These are phyloP conservation scores for Meloe dianella DNA, from an alignment of 2,888 invertebrate genomes.

Conservation along the genomic window DNA sequence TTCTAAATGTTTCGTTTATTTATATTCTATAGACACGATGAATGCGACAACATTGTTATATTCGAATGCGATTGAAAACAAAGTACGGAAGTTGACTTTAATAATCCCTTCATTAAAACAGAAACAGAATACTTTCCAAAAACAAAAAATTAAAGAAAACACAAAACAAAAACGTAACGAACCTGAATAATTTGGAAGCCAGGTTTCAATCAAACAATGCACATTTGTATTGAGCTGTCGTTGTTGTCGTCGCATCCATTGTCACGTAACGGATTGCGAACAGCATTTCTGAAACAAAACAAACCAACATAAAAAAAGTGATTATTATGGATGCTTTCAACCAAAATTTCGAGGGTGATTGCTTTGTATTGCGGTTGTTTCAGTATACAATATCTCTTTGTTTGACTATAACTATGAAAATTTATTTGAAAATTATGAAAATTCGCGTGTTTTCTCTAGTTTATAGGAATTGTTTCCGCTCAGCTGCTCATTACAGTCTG, in stretches of 20 bases:
- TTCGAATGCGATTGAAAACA: background rate
- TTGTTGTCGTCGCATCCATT: conserved; percentile 12
- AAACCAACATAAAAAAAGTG: background rate
- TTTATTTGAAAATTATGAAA: background rate
- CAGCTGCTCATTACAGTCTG: too few species aligned
- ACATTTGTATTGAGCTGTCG: conserved; percentile 14
- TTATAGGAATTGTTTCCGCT: background rate
- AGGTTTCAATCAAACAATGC: conserved; percentile 35
- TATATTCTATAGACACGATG: background rate
- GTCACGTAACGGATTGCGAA: conserved; percentile 12
- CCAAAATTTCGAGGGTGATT: background rate
- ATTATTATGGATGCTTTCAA: background rate
- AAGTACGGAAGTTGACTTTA: background rate
- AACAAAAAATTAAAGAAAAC: background rate
- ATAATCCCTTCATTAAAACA: background rate
- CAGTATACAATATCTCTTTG: background rate
- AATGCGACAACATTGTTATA: background rate
- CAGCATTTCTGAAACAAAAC: conserved; percentile 19
- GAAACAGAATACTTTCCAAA: background rate
- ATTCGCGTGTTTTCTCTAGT: background rate
- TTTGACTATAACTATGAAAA: background rate
- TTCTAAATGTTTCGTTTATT: too few species aligned
- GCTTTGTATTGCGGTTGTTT: background rate
- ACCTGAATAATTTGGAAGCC: conserved; percentile 43
- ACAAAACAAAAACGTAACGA: too few species aligned